Evolutionary conservation across 2,113 vertebrate species (phyloP).

Genomic region (Promerops cafer): DNA sequence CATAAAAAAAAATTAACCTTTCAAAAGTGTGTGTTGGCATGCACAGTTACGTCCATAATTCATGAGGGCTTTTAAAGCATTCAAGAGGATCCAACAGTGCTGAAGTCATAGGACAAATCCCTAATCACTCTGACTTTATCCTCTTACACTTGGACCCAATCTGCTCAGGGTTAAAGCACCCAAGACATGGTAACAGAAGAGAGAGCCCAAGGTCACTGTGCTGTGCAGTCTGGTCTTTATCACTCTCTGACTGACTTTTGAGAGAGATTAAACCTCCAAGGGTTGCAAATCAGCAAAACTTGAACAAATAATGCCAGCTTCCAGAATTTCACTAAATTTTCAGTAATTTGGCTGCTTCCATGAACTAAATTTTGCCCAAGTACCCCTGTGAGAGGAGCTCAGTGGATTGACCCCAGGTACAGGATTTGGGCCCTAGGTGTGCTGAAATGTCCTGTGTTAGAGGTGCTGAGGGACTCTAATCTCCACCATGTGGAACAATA

Average conservation of each 20-base stretch:
- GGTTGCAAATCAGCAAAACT: not conserved
- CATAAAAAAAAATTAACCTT: conserved; percentile 2
- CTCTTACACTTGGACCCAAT: conserved; percentile 35
- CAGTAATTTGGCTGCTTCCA: not conserved
- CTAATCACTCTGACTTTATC: conserved; percentile 45
- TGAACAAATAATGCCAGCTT: not conserved
- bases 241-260: not conserved
- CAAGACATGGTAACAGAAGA: not conserved
- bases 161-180: conserved; percentile 26
- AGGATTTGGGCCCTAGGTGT: not conserved
- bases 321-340: not conserved
- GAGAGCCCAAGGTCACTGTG: conserved; percentile 4
- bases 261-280: not conserved
- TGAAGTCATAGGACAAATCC: conserved; percentile 46
- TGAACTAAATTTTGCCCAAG: not conserved
- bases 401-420: not conserved
- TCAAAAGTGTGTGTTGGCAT: not conserved
- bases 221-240: not conserved
- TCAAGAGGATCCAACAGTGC: not conserved
- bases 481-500: not conserved
- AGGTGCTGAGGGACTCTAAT: not conserved
- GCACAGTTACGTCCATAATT: not conserved
- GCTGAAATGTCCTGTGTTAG: not conserved
- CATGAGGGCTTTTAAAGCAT: not conserved
- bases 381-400: not conserved